Base-by-base conservation (phyloP, 1,140 invertebrate species). In the Drosophila bifasciata region DNA sequence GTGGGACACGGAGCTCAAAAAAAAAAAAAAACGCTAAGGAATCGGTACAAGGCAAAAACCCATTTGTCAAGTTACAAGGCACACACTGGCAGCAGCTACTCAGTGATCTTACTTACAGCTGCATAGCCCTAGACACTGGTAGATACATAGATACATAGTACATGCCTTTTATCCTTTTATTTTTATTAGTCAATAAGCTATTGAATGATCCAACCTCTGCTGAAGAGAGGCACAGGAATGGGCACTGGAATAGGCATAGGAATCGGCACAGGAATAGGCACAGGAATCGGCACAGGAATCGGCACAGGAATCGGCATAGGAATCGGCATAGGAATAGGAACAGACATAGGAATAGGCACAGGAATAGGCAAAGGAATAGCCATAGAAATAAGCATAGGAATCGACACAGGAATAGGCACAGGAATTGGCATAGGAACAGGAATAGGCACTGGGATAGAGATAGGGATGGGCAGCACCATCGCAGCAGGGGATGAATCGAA, bases 1-100 rank as follows among this genome's bases (percentile, higher is more conserved):
- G 81, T 85, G 81, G 77, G 81, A 81, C 50, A 63, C 48, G 55
- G 43, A 51, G 48, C 21, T 4, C 8, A 52, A 21, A 21, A 21
- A 1, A 19, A 19, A 1, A 2, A 21, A 50, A 62, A 36, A 56
- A 69, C 36, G 19, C 4, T 45, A 46, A 44, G 19, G 66, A 55
- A 55, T 19, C 23, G 13, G 11, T 17, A 51, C n/a, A 45, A 23
- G 32, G 19, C 19, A 45, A 17, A 88, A 88, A 81, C 69, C 77
- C 74, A 81, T 86, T 86, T 86, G 83, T 86, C 83, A 78, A 88
- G 73, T 81, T 68, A 67, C 63, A n/a, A 45, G 69, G 56, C 66
- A 15, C 69, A 73, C 52, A 53, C 53, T 3, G 19, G 19, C 19
- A 21, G 64, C 64, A 74, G 75, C 66, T 69, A 32, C 66, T 83